A percentile compares a stretch with the other conserved stretches of the same genome.
Conservation (phyloP, 2,113 vertebrate species). For the Scopus umbretta region DNA sequence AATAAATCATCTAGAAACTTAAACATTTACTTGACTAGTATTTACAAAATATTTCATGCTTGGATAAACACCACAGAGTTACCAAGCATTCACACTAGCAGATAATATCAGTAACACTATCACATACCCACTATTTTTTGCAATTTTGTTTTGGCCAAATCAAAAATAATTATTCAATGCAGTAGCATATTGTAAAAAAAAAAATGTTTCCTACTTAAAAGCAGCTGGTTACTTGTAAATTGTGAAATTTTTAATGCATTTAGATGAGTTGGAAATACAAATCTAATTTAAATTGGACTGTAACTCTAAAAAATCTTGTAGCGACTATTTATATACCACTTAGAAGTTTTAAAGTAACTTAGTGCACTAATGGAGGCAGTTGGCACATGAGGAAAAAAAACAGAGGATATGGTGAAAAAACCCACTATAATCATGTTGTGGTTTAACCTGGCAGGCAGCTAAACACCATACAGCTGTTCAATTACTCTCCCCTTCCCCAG, state of each 20-base stretch:
- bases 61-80: not conserved
- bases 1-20: not conserved
- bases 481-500: no score
- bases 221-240: not conserved
- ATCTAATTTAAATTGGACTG: not conserved
- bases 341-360: not conserved
- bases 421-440: no score
- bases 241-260: not conserved
- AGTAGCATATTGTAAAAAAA: not conserved
- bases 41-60: not conserved
- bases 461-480: no score
- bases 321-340: not conserved
- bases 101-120: not conserved
- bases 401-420: not conserved
- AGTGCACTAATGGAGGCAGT: not conserved
- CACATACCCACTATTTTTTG: not conserved
- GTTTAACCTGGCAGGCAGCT: no score
- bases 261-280: not conserved
- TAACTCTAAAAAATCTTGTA: not conserved
- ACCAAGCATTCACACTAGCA: not conserved
- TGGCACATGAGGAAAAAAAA: not conserved
- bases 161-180: not conserved
- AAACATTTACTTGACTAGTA: not conserved
- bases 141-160: not conserved
- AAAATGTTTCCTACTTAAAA: not conserved